Evolutionary conservation across 2,797 vertebrate genomes (phyloP), one percentile per base, ranked within the genome.

Genomic region (Alosa sapidissima): DNA sequence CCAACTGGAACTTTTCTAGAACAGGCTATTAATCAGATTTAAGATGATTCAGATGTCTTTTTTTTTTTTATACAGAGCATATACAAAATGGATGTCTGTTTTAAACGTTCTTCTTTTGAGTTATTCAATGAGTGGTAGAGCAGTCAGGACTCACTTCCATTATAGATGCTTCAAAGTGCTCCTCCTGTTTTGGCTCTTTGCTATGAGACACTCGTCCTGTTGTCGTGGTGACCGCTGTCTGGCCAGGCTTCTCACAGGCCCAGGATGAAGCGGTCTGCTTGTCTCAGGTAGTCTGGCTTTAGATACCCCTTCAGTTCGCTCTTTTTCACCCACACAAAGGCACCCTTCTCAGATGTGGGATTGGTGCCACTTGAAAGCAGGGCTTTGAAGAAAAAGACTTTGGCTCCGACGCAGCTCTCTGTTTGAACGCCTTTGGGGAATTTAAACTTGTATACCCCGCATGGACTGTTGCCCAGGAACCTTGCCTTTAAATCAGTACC

Each of bases 371-470:
- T 93, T 0, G 96, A 93, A 62, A 99, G 93, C 14, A 98, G 47
- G 13, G 98, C 98, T 95, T 98, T 99, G 94, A 99, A 99, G 95
- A 99, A 99, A 94, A 99, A 99, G 8, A 99, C 93, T 93, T 98
- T 99, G 85, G 92, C 94, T 86, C 98, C 98, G 0, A 96, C 1
- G 0, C 85, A 92, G 87, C 88, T 90, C 88, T 97, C 96, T 0
- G 94, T 96, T 89, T 92, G 95, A 83, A 92, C 0, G 2, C 93
- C 93, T 92, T 88, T 94, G 84, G 98, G 98, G 88, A 97, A 96
- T 93, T 96, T 98, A 93, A 97, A 99, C 92, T 98, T 98, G 95
- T 99, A 99, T 91, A 98, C 94, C 83, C 98, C 98, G 16, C 96
- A 96, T 0, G 98, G 98, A 0, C 97, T 95, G 48, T 98, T 99